Evolutionary conservation across 2,113 vertebrate genomes (phyloP), one percentile per base, ranked within the genome.

Genomic region (Lethenteron camtschaticum): DNA sequence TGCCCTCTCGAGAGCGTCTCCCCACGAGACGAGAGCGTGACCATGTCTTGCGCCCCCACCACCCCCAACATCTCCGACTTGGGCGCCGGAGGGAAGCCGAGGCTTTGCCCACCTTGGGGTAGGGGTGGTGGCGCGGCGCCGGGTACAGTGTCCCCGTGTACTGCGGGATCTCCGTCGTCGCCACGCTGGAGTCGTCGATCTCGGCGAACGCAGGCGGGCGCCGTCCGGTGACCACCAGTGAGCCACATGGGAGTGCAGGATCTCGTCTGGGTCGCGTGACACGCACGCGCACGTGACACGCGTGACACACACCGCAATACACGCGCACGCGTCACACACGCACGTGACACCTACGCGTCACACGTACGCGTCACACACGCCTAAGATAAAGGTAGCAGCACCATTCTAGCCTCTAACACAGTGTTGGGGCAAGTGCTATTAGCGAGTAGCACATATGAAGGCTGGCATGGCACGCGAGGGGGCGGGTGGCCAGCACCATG

Each of bases 221-320:
- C 85, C 83, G 9, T 87, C 85, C 72, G 75, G 68, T 1, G 85
- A 84, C 83, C 84, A 87, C 85, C 85, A 87, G 71, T 83, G 82
- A 10, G 83, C 80, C 3, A 71, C 75, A 11, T 81, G 81, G 2
- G 77, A 74, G 66, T 81, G 69, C 9, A 87, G 78, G 9, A 86
- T 74, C 73, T 86, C 85, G 78, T 85, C 85, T 87, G 77, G 10
- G 72, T 69, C 68, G 56, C 63, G 16, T 18, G 16, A 18, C 55
- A 71, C 69, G 4, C 24, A 11, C 12, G 11, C 41, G 10, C 63
- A 66, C n/a, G n/a, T 16, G n/a, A n/a, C 24, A 3, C 10, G 9
- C 63, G 9, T 2, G 10, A 16, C 63, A 16, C 63, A n/a, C 8
- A 14, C 63, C 63, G 24, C 63, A 66, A n/a, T 66, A 16, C 10